Evolutionary conservation across 2,113 vertebrate genomes (phyloP).

Genomic region (Tautogolabrus adspersus): DNA sequence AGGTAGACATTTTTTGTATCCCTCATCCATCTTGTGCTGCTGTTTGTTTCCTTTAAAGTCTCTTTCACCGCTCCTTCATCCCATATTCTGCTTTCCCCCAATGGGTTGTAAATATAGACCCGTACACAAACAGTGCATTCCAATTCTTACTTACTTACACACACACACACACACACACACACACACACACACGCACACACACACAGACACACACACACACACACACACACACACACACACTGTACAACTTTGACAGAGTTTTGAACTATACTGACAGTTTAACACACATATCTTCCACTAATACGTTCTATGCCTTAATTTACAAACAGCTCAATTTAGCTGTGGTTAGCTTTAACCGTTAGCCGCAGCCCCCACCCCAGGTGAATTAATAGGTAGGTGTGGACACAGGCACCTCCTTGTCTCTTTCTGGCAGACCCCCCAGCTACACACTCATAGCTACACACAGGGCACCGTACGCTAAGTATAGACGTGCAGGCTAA

Average conservation of each 20-base stretch:
- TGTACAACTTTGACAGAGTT: conserved; percentile 11
- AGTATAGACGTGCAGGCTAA: conserved; percentile 75
- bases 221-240: background rate
- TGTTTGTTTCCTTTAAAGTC: conserved; percentile 30
- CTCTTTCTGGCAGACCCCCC: conserved; percentile 53
- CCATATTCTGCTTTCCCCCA: conserved; percentile 11
- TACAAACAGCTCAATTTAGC: conserved; percentile 70
- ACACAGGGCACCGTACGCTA: conserved; percentile 55
- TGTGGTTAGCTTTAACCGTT: conserved; percentile 66
- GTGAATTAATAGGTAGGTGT: conserved; percentile 66
- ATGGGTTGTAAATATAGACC: conserved; percentile 35
- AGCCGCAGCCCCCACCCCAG: conserved; percentile 64
- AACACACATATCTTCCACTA: conserved; percentile 47
- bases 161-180: no score
- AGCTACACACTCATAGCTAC: conserved; percentile 32
- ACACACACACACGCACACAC: conserved; percentile 12
- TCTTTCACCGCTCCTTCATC: background rate
- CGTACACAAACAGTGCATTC: conserved; percentile 32
- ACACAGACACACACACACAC: background rate
- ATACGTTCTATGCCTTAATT: conserved; percentile 43
- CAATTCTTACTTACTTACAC: background rate
- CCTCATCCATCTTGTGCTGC: conserved; percentile 20
- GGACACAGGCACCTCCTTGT: conserved; percentile 74
- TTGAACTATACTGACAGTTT: conserved; percentile 46
- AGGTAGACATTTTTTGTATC: conserved; percentile 1